A percentile compares a stretch with the other conserved stretches of the same genome.
These are phyloP conservation scores for Sebastes diaconus DNA, from an alignment of 2,797 vertebrate species.

Conservation along the genomic window DNA sequence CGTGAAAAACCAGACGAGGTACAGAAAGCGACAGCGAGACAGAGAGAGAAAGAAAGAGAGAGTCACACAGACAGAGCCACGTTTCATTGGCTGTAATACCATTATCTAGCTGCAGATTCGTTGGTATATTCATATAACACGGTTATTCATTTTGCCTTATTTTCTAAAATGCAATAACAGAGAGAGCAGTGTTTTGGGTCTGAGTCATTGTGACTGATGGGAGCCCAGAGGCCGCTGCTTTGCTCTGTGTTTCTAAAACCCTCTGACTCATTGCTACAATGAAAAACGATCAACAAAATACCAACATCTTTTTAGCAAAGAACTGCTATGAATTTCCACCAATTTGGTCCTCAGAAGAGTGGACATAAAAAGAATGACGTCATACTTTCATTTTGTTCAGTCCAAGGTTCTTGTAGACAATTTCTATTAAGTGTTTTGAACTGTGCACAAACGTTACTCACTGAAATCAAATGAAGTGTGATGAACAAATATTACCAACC, in stretches of 20 bases:
- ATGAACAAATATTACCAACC: background rate
- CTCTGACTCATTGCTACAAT: slow-evolving; percentile 34
- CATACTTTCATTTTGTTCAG: background rate
- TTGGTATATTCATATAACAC: slow-evolving; percentile 48
- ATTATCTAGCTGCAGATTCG: slow-evolving; percentile 41
- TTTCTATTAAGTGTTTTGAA: background rate
- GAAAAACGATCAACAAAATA: slow-evolving; percentile 20
- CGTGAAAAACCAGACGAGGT: slow-evolving; percentile 12
- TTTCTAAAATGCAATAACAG: slow-evolving; percentile 54
- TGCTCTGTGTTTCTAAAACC: slow-evolving; percentile 17
- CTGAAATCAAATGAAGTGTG: background rate
- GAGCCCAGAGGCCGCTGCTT: slow-evolving; percentile 21
- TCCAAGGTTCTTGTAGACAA: background rate
- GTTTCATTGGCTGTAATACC: slow-evolving; percentile 44
- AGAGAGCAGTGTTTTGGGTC: slow-evolving; percentile 34
- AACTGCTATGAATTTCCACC: background rate
- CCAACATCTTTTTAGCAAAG: slow-evolving; percentile 9
- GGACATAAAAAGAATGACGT: background rate
- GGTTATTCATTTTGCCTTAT: slow-evolving; percentile 57
- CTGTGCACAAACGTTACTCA: background rate
- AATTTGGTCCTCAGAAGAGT: background rate
- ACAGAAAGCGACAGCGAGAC: background rate
- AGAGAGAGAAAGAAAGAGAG: background rate
- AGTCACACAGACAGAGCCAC: background rate
- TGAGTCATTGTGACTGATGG: slow-evolving; percentile 55